A percentile compares a stretch with the other conserved stretches of the same genome.
phyloP scores from a whole-genome alignment of 2,113 vertebrate genomes.

The Geococcyx californianus region DNA sequence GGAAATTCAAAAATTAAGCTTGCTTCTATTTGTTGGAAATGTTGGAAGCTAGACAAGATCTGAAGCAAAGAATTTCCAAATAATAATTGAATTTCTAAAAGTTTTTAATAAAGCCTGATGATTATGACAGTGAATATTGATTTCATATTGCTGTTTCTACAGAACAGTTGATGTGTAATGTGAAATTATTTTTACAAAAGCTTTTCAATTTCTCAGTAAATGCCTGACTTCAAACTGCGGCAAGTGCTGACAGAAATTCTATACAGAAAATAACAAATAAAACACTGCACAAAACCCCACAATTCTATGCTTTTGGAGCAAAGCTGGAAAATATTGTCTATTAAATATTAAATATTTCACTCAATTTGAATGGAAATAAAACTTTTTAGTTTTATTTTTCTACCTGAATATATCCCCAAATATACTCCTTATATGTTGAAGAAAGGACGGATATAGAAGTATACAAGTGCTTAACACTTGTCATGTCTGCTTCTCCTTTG shows the following conservation, averaged over 20 bases:
- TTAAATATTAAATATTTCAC: not conserved
- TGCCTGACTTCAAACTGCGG: not conserved
- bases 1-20: not conserved
- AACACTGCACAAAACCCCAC: accelerated
- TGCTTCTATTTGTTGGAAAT: not conserved
- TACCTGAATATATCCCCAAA: accelerated
- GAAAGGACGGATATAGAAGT: not conserved
- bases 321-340: not conserved
- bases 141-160: not conserved
- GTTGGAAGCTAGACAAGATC: not conserved
- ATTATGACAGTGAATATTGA: not conserved
- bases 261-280: not conserved
- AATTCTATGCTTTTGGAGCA: not conserved
- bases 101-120: not conserved
- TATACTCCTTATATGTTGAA: not conserved
- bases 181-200: not conserved
- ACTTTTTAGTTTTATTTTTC: not conserved
- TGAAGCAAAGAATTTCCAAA: not conserved
- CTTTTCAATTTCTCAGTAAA: not conserved
- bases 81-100: not conserved
- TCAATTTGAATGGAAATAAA: not conserved
- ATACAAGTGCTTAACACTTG: not conserved
- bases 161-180: not conserved
- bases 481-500: not conserved
- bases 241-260: not conserved